Conservation (phyloP, 2,797 vertebrate species). For the Hippocampus kuda region DNA sequence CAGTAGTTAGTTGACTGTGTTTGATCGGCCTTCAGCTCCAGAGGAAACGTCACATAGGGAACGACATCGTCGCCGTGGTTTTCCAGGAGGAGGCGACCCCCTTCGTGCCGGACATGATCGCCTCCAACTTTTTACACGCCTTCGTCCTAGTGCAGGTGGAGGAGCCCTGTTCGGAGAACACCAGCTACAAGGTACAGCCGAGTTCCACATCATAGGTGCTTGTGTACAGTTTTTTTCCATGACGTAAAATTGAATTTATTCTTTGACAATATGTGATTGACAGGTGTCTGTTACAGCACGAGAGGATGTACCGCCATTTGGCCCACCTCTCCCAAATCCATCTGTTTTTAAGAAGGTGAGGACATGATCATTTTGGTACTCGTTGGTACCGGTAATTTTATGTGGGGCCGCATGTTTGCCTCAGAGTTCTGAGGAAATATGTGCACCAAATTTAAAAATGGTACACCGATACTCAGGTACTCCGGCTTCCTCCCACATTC, state of each 20-base stretch:
- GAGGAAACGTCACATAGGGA: constrained; percentile 95
- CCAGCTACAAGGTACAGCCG: constrained; percentile 76
- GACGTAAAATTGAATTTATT: neutral
- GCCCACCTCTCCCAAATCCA: constrained; percentile 83
- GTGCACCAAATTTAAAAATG: too few relatives aligned
- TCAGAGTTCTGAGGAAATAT: neutral
- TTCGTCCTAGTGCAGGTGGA: constrained; percentile 90
- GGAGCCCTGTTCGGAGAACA: constrained; percentile 65
- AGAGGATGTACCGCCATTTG: constrained; percentile 88
- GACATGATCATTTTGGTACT: neutral
- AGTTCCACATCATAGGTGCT: neutral
- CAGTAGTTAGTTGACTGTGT: neutral
- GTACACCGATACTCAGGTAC: neutral
- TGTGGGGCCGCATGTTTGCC: too few relatives aligned
- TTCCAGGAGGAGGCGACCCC: constrained; percentile 94
- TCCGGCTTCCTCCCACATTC: too few relatives aligned
- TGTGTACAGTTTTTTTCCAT: neutral
- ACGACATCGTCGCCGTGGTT: constrained; percentile 90
- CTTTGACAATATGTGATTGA: neutral
- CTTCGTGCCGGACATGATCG: constrained; percentile 96
- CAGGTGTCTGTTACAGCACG: constrained; percentile 92
- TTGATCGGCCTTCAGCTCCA: constrained; percentile 71
- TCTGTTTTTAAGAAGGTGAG: constrained; percentile 87
- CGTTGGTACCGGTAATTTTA: neutral
- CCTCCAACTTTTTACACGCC: constrained; percentile 94